Percentiles rank a stretch among this genome's conserved stretches.
Conservation (phyloP, 2,113 vertebrate species). For the Takifugu bimaculatus region DNA sequence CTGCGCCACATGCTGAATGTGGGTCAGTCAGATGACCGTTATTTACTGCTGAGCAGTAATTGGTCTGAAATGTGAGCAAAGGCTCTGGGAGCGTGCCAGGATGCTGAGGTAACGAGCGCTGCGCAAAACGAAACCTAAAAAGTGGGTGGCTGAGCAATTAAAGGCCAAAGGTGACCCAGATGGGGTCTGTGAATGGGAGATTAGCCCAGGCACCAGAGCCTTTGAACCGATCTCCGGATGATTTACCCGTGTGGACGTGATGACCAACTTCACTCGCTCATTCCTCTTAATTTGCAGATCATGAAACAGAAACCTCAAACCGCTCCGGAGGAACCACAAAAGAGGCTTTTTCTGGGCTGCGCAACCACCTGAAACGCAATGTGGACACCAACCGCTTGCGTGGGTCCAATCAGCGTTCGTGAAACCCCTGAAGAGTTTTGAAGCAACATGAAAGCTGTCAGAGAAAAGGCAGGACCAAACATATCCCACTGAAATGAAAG, state of each 20-base stretch:
- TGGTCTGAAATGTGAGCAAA: slow-evolving; percentile 57
- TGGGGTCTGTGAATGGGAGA: slow-evolving; percentile 6
- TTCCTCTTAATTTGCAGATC: slow-evolving; percentile 17
- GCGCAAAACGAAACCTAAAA: slow-evolving; percentile 29
- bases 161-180: slow-evolving; percentile 36
- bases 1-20: slow-evolving; percentile 24
- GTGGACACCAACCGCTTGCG: background rate
- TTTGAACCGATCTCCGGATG: slow-evolving; percentile 4
- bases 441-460: slow-evolving; percentile 9
- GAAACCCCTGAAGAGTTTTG: slow-evolving; percentile 10
- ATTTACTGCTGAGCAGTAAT: slow-evolving; percentile 54
- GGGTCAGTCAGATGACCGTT: slow-evolving; percentile 53
- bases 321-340: slow-evolving; percentile 39
- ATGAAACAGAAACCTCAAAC: background rate
- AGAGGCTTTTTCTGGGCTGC: slow-evolving; percentile 24
- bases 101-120: slow-evolving; percentile 58
- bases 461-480: slow-evolving; percentile 55
- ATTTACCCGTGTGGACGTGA: slow-evolving; percentile 26
- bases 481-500: slow-evolving; percentile 45
- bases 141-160: slow-evolving; percentile 28
- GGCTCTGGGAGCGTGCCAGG: slow-evolving; percentile 55
- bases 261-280: slow-evolving; percentile 11
- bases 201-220: background rate
- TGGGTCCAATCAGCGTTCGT: slow-evolving; percentile 7
- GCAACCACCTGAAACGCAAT: background rate